Base-by-base conservation (phyloP, 2,113 vertebrate genomes). In the Rissa tridactyla region DNA sequence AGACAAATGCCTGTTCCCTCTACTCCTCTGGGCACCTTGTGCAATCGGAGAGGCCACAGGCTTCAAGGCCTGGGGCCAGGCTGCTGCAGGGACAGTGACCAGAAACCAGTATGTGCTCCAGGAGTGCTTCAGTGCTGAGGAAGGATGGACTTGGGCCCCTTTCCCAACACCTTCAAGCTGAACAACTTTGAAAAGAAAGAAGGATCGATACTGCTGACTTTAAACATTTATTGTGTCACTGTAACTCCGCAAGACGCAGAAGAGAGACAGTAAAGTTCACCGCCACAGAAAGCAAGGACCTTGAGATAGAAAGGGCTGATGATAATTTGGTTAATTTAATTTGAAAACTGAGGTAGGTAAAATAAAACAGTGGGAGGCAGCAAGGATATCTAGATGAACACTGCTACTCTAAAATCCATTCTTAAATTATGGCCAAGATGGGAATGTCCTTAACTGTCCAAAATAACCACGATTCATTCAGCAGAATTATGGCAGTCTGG, bases 41-140 rank as follows among this genome's bases (percentile, higher is more conserved):
- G 49, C n/a, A 38, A n/a, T 3, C 4, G 1, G 42, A 34, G n/a
- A 70, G 15, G 21, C n/a, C 30, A 12, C 0, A 1, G 15, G 9
- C 15, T 66, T 81, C 40, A 70, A 70, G 49, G 18, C 15, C 36
- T 34, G 20, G 13, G 9, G 15, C 23, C n/a, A 83, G 23, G 34
- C 3, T 70, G 52, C 13, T 30, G 9, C 42, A 42, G 30, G 16
- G 22, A 42, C 6, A 8, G 26, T 2, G 2, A 34, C 11, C 34
- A 62, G 65, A 78, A 86, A 82, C 27, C 13, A 29, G 4, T 13
- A 19, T 12, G 15, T 42, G 30, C 16, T 64, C 34, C 42, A 38
- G 26, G 29, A 70, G 13, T 5, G 26, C 25, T n/a, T 46, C 54
- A 29, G 14, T 29, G 34, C 32, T 57, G 7, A 42, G 52, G 15